Base-by-base conservation (phyloP, 2,113 vertebrate species). In the Tyrannus savana region DNA sequence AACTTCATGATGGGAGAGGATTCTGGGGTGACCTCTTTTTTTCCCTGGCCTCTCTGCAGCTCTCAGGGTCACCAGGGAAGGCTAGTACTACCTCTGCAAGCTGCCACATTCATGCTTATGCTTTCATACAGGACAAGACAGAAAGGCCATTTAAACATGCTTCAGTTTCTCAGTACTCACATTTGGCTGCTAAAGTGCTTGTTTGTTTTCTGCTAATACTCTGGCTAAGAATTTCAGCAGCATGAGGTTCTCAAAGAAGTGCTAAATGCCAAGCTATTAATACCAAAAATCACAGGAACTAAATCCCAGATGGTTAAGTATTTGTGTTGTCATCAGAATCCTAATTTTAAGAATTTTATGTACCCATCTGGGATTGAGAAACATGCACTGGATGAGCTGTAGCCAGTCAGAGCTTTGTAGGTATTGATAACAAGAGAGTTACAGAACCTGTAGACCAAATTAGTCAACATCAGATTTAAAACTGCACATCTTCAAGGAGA, bases 231-330 rank as follows among this genome's bases (percentile, higher is more conserved):
- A 90, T 80, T 93, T 90, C 56, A 83, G 59, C 49, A 56, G 52
- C 77, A 73, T 84, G 44, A 84, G 17, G 31, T 86, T 86, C 77
- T 89, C 62, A 95, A 86, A 89, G 28, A 84, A 84, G 87, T 56
- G 66, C 39, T 82, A 96, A 94, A 88, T 78, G 41, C 46, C 84
- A 89, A 53, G 49, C 83, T 96, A 95, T 89, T 89, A 96, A 94
- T 90, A 93, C 9, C 69, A 88, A 92, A 96, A 87, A 72, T 58
- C 83, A 90, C 80, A 89, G 69, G 73, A 93, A 84, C 68, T 73
- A 75, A 81, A 73, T 87, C 46, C 67, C 92, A 93, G 88, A 69
- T 92, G 69, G 73, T 35, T 52, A 68, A 93, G 44, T 87, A 53
- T 79, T 93, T 90, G 19, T 64, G 44, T 81, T 87, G 52, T 81